Evolutionary conservation across 2,113 vertebrate genomes (phyloP), one percentile per base, ranked within the genome.

Genomic region (Mastomys natalensis): DNA sequence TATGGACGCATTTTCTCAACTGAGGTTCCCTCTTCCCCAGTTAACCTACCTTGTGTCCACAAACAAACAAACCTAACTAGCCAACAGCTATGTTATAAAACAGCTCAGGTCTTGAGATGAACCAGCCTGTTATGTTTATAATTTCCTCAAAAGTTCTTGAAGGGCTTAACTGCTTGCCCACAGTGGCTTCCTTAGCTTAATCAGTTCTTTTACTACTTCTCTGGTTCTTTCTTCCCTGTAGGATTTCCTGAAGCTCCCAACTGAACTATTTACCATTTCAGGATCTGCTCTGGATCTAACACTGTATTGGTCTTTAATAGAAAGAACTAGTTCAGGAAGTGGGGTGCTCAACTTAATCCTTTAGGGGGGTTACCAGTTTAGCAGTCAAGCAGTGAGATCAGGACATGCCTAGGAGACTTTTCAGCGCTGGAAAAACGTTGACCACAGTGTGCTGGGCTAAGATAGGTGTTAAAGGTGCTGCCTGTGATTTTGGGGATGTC

Each of bases 371-470:
- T 1, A 15, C 6, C 22, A 7, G 26, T 2, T 72, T 34, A 80
- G 66, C 55, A 31, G 55, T 53, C 45, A 31, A 43, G 72, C 55
- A 13, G 17, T 34, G 29, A 66, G 43, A 64, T 37, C 45, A 73
- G 87, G 81, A 73, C 77, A 84, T 3, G 43, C 74, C 55, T 60
- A 15, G 31, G 31, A 68, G 66, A 68, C 19, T 34, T 3, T 68
- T 21, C n/a, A 13, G 15, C 78, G 45, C 34, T 13, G n/a, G 31
- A 15, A 66, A 45, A 85, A 72, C 9, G 3, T 5, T 40, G 37
- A 29, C 13, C 19, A 12, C 7, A 3, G 92, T 22, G 7, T 1
- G 21, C 45, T 2, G 7, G 0, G 6, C 26, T 3, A 29, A 48
- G 53, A 34, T 3, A 9, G 13, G 15, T 37, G 43, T 12, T 43